phyloP scores from a whole-genome alignment of 2,888 invertebrate species.

The Argyresthia albistria region DNA sequence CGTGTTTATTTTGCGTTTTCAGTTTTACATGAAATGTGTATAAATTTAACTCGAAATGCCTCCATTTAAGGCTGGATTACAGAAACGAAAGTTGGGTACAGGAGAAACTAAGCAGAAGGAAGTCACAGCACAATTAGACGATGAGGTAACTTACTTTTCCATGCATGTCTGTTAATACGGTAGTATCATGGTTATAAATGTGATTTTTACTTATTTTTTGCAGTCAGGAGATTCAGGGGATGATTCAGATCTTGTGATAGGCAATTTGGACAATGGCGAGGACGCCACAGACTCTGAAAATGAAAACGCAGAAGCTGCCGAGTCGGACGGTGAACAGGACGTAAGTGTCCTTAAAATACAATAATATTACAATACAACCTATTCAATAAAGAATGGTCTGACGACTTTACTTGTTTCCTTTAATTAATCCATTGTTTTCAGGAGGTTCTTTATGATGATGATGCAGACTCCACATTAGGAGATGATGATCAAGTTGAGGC shows the following conservation, averaged over 20 bases:
- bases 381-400: neutral
- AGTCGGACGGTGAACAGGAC: conserved; percentile 53
- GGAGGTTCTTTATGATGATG: conserved; percentile 67
- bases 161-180: neutral
- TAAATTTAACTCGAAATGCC: conserved; percentile 35
- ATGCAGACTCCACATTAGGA: conserved; percentile 60
- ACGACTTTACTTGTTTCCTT: neutral
- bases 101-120: conserved; percentile 14
- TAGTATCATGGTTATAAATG: too few species aligned
- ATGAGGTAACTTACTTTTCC: conserved; percentile 20
- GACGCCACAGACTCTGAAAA: conserved; percentile 51
- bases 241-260: conserved; percentile 30
- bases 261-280: conserved; percentile 29
- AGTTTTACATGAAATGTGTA: neutral
- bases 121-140: conserved; percentile 16
- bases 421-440: conserved; percentile 17
- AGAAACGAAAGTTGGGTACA: conserved; percentile 41
- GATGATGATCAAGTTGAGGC: conserved; percentile 24
- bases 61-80: conserved; percentile 45
- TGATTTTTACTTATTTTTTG: neutral
- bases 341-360: too few species aligned
- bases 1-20: neutral
- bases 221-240: conserved; percentile 16
- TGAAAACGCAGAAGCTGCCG: conserved; percentile 53
- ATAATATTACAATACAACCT: neutral